Conservation (phyloP, 2,113 vertebrate species). For the Theristicus caerulescens region DNA sequence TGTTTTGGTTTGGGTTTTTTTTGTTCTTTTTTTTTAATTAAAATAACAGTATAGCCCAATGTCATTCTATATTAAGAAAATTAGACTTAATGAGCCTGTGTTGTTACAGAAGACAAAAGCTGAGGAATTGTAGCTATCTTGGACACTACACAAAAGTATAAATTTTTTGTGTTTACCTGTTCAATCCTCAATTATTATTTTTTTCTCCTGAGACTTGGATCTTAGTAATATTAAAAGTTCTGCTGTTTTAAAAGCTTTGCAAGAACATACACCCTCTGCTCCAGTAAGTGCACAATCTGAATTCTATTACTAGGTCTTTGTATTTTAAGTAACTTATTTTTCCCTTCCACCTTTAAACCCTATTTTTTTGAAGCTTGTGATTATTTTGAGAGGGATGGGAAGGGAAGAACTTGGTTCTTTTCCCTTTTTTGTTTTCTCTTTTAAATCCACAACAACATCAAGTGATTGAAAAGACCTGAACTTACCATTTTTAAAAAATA, state of each 20-base stretch:
- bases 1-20: background rate
- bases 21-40: background rate
- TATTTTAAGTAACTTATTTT: background rate
- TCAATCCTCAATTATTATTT: background rate
- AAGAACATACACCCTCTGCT: background rate
- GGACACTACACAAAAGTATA: background rate
- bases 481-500: background rate
- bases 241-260: background rate
- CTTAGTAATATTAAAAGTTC: background rate
- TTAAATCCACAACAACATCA: background rate
- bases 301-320: background rate
- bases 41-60: background rate
- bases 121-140: background rate
- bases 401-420: background rate
- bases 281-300: background rate
- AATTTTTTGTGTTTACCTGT: background rate
- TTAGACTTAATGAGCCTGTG: background rate
- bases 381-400: background rate
- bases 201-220: background rate
- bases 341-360: background rate
- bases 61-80: background rate
- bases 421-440: background rate
- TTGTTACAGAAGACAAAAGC: background rate
- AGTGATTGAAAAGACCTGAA: background rate
- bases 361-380: background rate